Evolutionary conservation across 2,888 invertebrate genomes (phyloP).

Genomic region (Rhaphigaster nebulosa): DNA sequence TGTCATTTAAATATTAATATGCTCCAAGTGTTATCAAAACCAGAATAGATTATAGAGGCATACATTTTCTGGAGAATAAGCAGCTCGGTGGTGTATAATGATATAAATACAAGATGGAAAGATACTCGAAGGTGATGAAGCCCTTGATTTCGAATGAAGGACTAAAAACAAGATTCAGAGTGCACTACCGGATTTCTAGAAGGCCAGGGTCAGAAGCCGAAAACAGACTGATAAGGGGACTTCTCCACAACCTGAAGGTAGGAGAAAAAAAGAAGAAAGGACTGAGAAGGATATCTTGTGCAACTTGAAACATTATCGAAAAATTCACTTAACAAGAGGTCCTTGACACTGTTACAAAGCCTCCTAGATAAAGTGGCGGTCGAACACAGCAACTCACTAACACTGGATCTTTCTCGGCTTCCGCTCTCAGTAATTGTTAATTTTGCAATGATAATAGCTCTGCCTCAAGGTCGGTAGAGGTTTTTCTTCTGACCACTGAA

Average conservation of each 20-base stretch:
- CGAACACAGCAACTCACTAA: not conserved
- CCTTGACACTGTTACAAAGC: conserved; percentile 2
- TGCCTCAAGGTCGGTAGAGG: not conserved
- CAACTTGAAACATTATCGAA: conserved; percentile 42
- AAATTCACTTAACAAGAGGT: conserved; percentile 27
- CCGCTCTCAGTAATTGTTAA: not conserved
- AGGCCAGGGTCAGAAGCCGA: not conserved
- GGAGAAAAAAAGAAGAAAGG: not conserved
- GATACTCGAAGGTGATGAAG: no score
- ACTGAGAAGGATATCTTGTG: conserved; percentile 22
- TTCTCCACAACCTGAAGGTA: not conserved
- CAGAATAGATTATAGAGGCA: no score
- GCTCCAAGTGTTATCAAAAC: no score
- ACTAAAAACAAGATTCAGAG: not conserved
- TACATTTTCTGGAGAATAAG: no score
- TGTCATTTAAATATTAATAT: no score
- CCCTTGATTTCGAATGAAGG: not conserved
- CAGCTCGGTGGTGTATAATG: no score
- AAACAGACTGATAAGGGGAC: not conserved
- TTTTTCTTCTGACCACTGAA: not conserved
- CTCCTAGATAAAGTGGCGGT: not conserved
- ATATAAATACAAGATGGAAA: no score
- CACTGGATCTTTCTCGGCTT: not conserved
- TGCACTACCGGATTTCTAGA: not conserved
- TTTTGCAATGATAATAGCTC: not conserved